These are phyloP conservation scores for Aplysia californica DNA, from an alignment of 1,140 invertebrate genomes.

Conservation along the genomic window DNA sequence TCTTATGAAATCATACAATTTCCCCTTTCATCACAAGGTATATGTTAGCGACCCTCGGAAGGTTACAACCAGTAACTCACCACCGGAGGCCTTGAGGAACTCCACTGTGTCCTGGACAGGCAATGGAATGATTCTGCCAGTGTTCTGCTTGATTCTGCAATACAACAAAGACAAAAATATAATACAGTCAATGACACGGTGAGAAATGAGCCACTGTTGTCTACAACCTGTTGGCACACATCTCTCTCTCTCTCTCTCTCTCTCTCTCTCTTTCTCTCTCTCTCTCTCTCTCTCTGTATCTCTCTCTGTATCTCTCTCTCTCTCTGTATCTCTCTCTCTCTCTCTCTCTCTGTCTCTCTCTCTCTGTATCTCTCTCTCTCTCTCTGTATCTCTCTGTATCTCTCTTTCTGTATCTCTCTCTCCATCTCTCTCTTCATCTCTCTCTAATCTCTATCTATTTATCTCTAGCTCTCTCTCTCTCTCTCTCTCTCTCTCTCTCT, in stretches of 20 bases:
- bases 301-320: background rate
- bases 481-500: background rate
- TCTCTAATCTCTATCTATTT: background rate
- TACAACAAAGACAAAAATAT: too few relatives aligned
- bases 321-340: too few relatives aligned
- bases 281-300: background rate
- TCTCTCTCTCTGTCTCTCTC: background rate
- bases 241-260: background rate
- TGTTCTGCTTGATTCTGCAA: slow-evolving; percentile 84
- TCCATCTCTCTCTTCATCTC: background rate
- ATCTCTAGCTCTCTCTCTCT: background rate
- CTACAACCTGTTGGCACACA: background rate
- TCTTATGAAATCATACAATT: too few relatives aligned
- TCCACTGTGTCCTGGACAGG: slow-evolving; percentile 90
- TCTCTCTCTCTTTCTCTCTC: background rate
- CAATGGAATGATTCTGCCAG: slow-evolving; percentile 84
- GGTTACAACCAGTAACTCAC: too few relatives aligned
- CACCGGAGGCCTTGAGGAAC: slow-evolving; percentile 81
- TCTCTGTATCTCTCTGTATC: too few relatives aligned
- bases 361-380: background rate
- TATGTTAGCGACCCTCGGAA: too few relatives aligned
- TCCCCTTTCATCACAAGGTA: too few relatives aligned
- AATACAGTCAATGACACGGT: too few relatives aligned
- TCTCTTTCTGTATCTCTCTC: background rate
- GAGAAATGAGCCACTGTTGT: too few relatives aligned